Percentiles rank a stretch among this genome's conserved stretches.
These are phyloP conservation scores for Phyllotreta cruciferae DNA, from an alignment of 2,888 invertebrate genomes.

Conservation along the genomic window DNA sequence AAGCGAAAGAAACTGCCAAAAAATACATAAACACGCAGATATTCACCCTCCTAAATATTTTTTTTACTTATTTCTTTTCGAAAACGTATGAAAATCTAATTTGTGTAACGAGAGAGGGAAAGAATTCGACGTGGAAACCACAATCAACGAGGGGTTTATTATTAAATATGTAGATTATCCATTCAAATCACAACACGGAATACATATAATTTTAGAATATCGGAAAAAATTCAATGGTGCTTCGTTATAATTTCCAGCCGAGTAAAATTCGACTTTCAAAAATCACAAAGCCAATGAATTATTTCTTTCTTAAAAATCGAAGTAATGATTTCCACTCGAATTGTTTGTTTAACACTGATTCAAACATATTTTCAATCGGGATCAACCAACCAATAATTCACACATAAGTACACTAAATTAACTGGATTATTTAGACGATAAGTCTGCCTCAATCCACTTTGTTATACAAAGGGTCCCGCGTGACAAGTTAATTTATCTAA, in stretches of 20 bases:
- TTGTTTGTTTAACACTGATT: not conserved
- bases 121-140: not conserved
- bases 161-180: conserved; percentile 16
- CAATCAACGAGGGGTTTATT: conserved; percentile 12
- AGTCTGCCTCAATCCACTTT: conserved; percentile 38
- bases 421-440: conserved; percentile 40
- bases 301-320: no score
- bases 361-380: conserved; percentile 40
- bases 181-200: conserved; percentile 12
- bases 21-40: conserved; percentile 9
- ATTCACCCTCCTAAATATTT: conserved; percentile 8
- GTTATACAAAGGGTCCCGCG: conserved; percentile 35
- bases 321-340: not conserved
- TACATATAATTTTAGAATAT: conserved; percentile 8
- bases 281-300: no score
- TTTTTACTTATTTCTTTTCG: conserved; percentile 9
- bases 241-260: not conserved
- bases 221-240: conserved; percentile 1
- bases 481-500: conserved; percentile 38
- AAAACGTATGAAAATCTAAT: conserved; percentile 12
- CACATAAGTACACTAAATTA: conserved; percentile 42
- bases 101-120: conserved; percentile 12
- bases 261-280: not conserved
- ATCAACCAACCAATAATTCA: conserved; percentile 43
- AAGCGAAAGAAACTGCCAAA: not conserved